These are phyloP conservation scores for Ditula angustiorana DNA, from an alignment of 2,888 invertebrate genomes.

Conservation along the genomic window DNA sequence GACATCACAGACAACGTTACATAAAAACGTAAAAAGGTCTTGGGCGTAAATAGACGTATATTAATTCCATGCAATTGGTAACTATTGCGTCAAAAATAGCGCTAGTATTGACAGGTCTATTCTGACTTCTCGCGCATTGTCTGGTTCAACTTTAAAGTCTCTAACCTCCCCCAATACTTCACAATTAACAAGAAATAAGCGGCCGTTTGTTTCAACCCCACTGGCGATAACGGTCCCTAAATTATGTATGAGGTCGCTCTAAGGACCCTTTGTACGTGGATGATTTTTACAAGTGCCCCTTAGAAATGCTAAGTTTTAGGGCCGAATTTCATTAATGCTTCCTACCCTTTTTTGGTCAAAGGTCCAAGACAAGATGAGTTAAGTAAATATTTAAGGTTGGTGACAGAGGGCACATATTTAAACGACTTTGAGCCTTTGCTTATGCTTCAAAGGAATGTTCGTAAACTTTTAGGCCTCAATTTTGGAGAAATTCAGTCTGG, in stretches of 20 bases:
- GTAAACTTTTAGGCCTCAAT: not conserved
- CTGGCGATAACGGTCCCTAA: not conserved
- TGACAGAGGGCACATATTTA: not conserved
- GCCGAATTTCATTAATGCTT: slow-evolving; percentile 7
- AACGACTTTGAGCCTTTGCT: not conserved
- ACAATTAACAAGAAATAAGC: slow-evolving; percentile 25
- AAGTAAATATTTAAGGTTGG: slow-evolving; percentile 1
- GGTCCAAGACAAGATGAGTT: slow-evolving; percentile 18
- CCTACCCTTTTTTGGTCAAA: not conserved
- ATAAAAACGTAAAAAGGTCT: too few relatives aligned
- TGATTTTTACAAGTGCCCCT: slow-evolving; percentile 4
- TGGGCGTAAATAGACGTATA: too few relatives aligned
- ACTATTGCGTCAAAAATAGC: not conserved
- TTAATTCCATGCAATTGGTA: too few relatives aligned
- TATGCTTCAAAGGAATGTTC: not conserved
- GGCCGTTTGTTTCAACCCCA: slow-evolving; percentile 2
- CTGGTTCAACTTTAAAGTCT: not conserved
- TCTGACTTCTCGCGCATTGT: not conserved
- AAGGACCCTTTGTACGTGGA: not conserved
- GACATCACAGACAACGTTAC: too few relatives aligned
- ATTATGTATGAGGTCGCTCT: not conserved
- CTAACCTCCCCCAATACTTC: slow-evolving; percentile 8
- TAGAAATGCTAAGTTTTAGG: slow-evolving; percentile 11
- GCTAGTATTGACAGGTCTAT: not conserved
- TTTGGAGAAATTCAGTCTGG: not conserved